These are phyloP conservation scores for Leuciscus idus DNA, from an alignment of 2,113 vertebrate species.

Conservation along the genomic window DNA sequence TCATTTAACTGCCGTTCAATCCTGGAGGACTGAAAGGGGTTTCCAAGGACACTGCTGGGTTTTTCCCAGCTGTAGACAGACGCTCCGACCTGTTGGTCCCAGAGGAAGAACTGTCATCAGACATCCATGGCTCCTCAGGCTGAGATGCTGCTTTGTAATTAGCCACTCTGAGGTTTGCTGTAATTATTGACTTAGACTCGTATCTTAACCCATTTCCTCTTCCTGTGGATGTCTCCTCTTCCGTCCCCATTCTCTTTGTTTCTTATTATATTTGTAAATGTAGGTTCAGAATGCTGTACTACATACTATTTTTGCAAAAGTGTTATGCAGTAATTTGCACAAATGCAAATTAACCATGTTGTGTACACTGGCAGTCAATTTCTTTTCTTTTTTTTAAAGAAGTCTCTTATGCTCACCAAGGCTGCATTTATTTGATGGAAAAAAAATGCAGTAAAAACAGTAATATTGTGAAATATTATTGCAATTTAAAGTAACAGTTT, in stretches of 20 bases:
- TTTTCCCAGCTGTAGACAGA: conserved; percentile 16
- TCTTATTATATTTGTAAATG: neutral
- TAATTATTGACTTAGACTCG: conserved; percentile 49
- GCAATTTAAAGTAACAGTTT: neutral
- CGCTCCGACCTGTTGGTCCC: neutral
- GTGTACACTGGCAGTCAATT: neutral
- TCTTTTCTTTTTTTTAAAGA: neutral
- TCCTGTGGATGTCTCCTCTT: neutral
- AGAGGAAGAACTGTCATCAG: conserved; percentile 15
- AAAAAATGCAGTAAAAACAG: neutral
- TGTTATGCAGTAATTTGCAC: neutral
- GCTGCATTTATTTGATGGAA: neutral
- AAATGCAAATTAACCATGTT: neutral
- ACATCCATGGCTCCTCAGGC: conserved; percentile 5
- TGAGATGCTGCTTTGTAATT: conserved; percentile 43
- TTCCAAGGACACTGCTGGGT: neutral
- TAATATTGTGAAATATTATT: neutral
- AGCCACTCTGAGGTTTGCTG: conserved; percentile 18
- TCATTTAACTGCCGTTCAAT: neutral
- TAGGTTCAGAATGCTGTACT: neutral
- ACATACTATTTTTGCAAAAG: neutral
- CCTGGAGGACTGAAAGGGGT: neutral
- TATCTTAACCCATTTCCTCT: conserved; percentile 1
- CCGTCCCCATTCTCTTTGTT: neutral
- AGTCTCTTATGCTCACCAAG: neutral